Evolutionary conservation across 2,888 invertebrate genomes (phyloP).

Genomic region (Salticus scenicus): DNA sequence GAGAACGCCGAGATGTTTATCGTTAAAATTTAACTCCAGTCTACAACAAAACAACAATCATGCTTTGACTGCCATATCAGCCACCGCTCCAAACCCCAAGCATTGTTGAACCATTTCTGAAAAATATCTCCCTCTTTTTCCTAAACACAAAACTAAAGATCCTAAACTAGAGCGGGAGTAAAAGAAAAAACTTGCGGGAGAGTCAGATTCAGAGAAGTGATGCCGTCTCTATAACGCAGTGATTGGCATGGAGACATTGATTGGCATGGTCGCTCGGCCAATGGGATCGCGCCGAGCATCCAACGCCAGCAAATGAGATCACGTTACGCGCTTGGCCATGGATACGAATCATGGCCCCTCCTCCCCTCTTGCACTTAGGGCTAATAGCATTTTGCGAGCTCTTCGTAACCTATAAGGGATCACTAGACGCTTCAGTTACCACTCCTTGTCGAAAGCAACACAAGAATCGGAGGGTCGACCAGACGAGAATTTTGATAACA

Average conservation of each 20-base stretch:
- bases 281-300: slow-evolving; percentile 52
- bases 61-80: background rate
- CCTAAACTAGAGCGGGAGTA: slow-evolving; percentile 9
- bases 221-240: slow-evolving; percentile 67
- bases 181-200: slow-evolving; percentile 16
- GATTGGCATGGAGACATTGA: slow-evolving; percentile 70
- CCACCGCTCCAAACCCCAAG: background rate
- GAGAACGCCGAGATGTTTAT: too few species aligned
- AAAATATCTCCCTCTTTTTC: background rate
- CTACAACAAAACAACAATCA: too few species aligned
- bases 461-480: slow-evolving; percentile 23
- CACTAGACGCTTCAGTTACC: slow-evolving; percentile 62
- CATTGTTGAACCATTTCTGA: background rate
- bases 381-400: slow-evolving; percentile 62
- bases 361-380: slow-evolving; percentile 49
- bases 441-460: slow-evolving; percentile 38
- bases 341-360: slow-evolving; percentile 58
- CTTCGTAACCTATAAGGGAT: slow-evolving; percentile 74
- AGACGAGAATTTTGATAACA: slow-evolving; percentile 50
- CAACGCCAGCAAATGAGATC: slow-evolving; percentile 70
- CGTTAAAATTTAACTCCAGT: too few species aligned
- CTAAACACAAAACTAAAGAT: background rate
- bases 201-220: slow-evolving; percentile 23
- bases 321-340: slow-evolving; percentile 65
- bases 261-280: slow-evolving; percentile 65